Conservation (phyloP, 2,113 vertebrate species). For the Xenus cinereus region DNA sequence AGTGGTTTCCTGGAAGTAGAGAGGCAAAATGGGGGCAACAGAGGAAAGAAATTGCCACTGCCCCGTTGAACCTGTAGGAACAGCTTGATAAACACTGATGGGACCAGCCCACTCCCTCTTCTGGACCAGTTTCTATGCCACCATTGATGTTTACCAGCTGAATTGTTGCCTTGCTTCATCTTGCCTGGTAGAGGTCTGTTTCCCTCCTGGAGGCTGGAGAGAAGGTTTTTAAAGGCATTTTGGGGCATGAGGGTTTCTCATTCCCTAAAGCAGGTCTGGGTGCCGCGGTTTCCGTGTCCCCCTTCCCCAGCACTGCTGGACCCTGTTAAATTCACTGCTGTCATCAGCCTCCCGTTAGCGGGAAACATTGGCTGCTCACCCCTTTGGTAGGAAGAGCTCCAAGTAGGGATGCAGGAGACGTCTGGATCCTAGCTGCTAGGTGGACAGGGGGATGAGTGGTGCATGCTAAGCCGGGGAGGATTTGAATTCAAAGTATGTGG, state of each 20-base stretch:
- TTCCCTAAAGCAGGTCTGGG: background rate
- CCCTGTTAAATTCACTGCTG: background rate
- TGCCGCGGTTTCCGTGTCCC: background rate
- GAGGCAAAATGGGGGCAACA: background rate
- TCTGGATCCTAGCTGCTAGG: background rate
- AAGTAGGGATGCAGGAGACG: background rate
- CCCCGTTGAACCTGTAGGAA: background rate
- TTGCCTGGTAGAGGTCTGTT: background rate
- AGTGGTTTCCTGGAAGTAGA: background rate
- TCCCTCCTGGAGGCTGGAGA: background rate
- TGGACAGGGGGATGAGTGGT: background rate
- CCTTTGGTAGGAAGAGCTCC: background rate
- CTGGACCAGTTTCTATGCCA: background rate
- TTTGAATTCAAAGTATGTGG: conserved; percentile 29
- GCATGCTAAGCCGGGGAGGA: background rate
- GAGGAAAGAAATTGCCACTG: background rate
- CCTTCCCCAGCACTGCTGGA: background rate
- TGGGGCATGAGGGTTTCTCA: background rate
- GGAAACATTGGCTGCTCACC: background rate
- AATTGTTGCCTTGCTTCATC: background rate
- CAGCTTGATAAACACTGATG: background rate
- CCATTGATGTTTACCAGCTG: background rate
- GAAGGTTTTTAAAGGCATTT: background rate
- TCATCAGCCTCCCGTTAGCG: background rate
- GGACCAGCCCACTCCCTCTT: background rate